phyloP scores from a whole-genome alignment of 1,140 invertebrate genomes.

The Drosophila triauraria region DNA sequence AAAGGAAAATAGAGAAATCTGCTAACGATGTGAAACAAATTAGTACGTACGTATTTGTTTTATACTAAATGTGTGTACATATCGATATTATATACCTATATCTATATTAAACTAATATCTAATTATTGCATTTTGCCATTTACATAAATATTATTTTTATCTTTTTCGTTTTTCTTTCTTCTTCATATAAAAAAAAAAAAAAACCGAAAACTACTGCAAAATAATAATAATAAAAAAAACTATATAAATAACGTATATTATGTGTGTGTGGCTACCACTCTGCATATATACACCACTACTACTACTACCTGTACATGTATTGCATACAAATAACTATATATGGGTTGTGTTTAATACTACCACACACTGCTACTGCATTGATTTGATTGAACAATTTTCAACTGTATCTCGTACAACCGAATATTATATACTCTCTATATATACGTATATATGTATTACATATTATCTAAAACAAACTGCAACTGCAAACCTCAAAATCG shows the following conservation, averaged over 20 bases:
- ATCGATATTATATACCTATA: slow-evolving; percentile 82
- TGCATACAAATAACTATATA: slow-evolving; percentile 85
- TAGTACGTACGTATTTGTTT: slow-evolving; percentile 79
- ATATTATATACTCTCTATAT: slow-evolving; percentile 75
- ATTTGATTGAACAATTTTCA: slow-evolving; percentile 83
- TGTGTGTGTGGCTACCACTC: slow-evolving; percentile 80
- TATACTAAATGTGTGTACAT: slow-evolving; percentile 83
- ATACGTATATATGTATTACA: slow-evolving; percentile 77
- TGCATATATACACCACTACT: slow-evolving; percentile 81
- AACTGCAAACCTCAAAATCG: slow-evolving; percentile 69
- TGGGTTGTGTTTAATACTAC: slow-evolving; percentile 85
- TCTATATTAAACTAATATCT: slow-evolving; percentile 83
- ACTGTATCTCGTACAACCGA: slow-evolving; percentile 81
- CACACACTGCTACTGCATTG: slow-evolving; percentile 83
- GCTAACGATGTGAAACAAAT: slow-evolving; percentile 66
- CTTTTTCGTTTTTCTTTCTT: slow-evolving; percentile 85
- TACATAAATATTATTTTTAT: slow-evolving; percentile 85
- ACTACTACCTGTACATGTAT: slow-evolving; percentile 83
- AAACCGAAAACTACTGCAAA: slow-evolving; percentile 78
- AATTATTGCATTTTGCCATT: slow-evolving; percentile 85
- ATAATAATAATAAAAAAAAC: slow-evolving; percentile 72
- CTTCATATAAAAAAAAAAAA: slow-evolving; percentile 84
- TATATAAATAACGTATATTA: slow-evolving; percentile 83
- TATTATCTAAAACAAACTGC: slow-evolving; percentile 75
- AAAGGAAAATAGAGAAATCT: slow-evolving; percentile 51